These are phyloP conservation scores for Enchytraeus crypticus DNA, from an alignment of 2,888 invertebrate species.

Conservation along the genomic window DNA sequence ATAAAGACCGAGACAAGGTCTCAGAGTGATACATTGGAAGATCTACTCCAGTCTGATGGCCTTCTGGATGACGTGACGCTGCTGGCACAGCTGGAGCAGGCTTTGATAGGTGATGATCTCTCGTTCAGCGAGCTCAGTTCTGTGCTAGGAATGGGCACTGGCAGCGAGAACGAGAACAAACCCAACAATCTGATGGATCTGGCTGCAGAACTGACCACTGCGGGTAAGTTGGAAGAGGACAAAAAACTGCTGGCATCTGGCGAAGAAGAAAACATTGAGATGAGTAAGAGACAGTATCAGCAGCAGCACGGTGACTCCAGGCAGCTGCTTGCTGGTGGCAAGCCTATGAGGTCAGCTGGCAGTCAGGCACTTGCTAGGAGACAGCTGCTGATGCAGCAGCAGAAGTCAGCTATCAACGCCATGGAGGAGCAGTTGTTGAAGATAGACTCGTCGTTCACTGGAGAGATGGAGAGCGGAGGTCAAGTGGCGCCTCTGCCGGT, in stretches of 20 bases:
- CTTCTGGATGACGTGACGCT: conserved; percentile 1
- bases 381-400: no score
- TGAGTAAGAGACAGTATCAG: no score
- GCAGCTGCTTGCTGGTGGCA: no score
- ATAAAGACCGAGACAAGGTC: not conserved
- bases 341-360: no score
- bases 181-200: no score
- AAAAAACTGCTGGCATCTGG: no score
- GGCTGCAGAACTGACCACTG: not conserved
- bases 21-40: no score
- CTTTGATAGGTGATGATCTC: not conserved
- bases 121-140: conserved; percentile 5
- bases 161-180: not conserved
- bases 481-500: not conserved
- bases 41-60: not conserved
- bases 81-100: conserved; percentile 6
- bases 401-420: conserved; percentile 5
- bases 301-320: not conserved
- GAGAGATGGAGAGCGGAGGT: not conserved
- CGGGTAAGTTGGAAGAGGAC: no score
- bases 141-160: not conserved
- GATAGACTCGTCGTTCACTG: not conserved
- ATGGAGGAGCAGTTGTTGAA: conserved; percentile 5
- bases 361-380: no score
- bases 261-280: no score